These are phyloP conservation scores for Trogon surrucura DNA, from an alignment of 2,113 vertebrate species.

Conservation along the genomic window DNA sequence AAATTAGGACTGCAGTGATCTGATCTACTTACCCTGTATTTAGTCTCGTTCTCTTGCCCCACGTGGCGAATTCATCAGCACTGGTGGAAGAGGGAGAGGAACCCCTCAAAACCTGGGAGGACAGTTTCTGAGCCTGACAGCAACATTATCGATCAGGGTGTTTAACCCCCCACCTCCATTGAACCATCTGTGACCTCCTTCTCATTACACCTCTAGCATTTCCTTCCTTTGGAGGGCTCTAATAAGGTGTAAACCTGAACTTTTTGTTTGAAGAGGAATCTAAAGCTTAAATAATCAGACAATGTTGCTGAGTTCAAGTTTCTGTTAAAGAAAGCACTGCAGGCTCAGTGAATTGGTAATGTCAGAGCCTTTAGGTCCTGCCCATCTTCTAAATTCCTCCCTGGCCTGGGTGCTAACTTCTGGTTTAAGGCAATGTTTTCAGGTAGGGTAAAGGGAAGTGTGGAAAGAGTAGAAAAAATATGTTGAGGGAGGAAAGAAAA, in stretches of 20 bases:
- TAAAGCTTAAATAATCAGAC: background rate
- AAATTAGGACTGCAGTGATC: background rate
- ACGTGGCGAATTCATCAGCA: background rate
- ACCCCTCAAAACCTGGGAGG: background rate
- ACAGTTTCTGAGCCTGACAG: background rate
- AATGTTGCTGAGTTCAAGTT: background rate
- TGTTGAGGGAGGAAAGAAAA: accelerated
- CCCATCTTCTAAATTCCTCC: background rate
- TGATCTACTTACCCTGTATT: background rate
- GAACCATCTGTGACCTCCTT: background rate
- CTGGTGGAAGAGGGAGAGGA: background rate
- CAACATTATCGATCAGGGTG: background rate
- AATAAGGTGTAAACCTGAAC: background rate
- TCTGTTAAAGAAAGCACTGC: background rate
- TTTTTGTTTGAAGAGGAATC: background rate
- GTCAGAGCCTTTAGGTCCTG: background rate
- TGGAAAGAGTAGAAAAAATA: background rate
- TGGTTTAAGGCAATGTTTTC: background rate
- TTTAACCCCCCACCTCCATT: background rate
- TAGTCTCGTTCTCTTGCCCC: background rate
- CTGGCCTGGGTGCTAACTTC: background rate
- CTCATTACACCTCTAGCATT: background rate
- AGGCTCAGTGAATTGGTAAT: background rate
- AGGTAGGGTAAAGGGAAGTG: background rate
- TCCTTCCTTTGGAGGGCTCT: background rate